phyloP scores from a whole-genome alignment of 2,797 vertebrate species.

The Myotis daubentonii region DNA sequence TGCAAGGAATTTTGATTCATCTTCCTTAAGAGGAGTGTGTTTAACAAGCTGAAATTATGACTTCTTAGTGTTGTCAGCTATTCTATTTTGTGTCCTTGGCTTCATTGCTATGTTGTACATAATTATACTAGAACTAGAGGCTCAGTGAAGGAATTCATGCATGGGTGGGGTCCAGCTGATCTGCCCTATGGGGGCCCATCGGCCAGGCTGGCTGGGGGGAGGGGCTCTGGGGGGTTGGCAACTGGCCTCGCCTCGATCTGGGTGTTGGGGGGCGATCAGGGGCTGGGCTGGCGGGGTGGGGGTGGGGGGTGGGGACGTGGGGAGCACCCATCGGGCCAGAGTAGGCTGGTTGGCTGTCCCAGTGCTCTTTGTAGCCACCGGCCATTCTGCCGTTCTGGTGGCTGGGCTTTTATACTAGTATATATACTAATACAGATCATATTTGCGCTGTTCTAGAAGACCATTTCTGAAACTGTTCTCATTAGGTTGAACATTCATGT shows the following conservation, averaged over 20 bases:
- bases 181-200: too few relatives aligned
- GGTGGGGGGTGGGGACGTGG: too few relatives aligned
- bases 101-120: conserved; percentile 60
- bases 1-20: conserved; percentile 66
- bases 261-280: too few relatives aligned
- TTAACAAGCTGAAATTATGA: conserved; percentile 72
- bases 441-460: conserved; percentile 44
- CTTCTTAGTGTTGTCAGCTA: conserved; percentile 49
- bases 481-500: not conserved
- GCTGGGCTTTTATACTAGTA: too few relatives aligned
- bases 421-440: not conserved
- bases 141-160: too few relatives aligned
- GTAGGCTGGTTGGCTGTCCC: too few relatives aligned
- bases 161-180: too few relatives aligned
- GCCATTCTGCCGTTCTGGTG: too few relatives aligned
- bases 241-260: accelerated
- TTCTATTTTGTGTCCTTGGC: conserved; percentile 63
- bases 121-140: conserved; percentile 30
- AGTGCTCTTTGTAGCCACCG: too few relatives aligned
- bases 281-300: too few relatives aligned
- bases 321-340: too few relatives aligned
- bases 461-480: conserved; percentile 48
- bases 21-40: conserved; percentile 55
- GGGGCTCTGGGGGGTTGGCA: accelerated
- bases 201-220: too few relatives aligned